Conservation (phyloP, 2,797 vertebrate genomes). For the Eulemur rubriventer region DNA sequence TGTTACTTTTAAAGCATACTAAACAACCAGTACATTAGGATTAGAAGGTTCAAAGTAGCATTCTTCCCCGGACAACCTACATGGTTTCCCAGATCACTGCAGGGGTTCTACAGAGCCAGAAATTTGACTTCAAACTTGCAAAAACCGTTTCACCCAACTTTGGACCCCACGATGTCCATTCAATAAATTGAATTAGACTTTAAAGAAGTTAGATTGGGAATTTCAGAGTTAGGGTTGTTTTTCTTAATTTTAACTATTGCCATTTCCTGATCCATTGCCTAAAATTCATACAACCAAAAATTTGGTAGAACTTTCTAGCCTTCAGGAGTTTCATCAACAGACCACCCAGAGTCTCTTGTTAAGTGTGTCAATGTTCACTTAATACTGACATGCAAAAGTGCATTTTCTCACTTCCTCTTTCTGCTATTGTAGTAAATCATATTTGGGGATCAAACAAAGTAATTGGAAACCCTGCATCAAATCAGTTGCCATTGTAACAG, state of each 20-base stretch:
- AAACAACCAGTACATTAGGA: not conserved
- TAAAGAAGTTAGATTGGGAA: slow-evolving; percentile 4
- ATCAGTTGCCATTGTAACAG: not conserved
- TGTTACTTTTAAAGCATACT: not conserved
- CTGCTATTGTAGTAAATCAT: not conserved
- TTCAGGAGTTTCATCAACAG: not conserved
- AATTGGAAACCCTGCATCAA: not conserved
- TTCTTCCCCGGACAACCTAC: not conserved
- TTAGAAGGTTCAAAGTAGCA: not conserved
- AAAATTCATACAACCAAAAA: not conserved
- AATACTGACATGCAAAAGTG: not conserved
- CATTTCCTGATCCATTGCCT: not conserved
- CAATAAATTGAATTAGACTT: not conserved
- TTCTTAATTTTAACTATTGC: not conserved
- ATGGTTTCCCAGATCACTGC: not conserved
- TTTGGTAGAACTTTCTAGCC: not conserved
- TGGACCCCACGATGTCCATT: not conserved
- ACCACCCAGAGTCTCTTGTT: not conserved
- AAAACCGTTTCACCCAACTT: not conserved
- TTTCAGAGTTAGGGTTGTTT: not conserved
- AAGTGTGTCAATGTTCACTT: not conserved
- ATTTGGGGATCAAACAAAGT: not conserved
- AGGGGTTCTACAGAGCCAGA: not conserved
- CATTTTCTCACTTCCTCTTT: not conserved
- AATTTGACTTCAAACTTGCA: slow-evolving; percentile 5